phyloP scores from a whole-genome alignment of 2,888 invertebrate species.

The Panopea generosa region DNA sequence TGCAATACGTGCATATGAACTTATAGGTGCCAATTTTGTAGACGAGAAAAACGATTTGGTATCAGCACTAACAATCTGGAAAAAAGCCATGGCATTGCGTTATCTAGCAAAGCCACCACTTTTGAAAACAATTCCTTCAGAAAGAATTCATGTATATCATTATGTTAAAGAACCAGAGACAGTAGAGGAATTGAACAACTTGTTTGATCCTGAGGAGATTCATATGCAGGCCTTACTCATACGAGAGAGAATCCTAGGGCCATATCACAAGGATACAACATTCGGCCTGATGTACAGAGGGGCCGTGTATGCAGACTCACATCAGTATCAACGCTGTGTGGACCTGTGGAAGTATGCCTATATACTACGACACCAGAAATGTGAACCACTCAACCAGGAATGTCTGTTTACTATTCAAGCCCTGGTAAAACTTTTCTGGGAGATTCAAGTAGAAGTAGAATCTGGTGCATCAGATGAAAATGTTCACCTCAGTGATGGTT shows the following conservation, averaged over 20 bases:
- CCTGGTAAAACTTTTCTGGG: conserved; percentile 92
- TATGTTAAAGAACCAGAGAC: conserved; percentile 70
- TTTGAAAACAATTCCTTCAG: conserved; percentile 56
- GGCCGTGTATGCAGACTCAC: conserved; percentile 87
- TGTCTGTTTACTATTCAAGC: conserved; percentile 95
- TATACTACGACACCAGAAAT: conserved; percentile 91
- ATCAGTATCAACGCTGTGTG: conserved; percentile 92
- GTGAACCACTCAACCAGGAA: conserved; percentile 91
- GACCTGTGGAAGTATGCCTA: conserved; percentile 95
- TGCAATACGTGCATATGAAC: conserved; percentile 94
- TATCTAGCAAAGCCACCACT: conserved; percentile 72
- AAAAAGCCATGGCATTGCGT: conserved; percentile 90
- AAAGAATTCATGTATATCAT: conserved; percentile 66
- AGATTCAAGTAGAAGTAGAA: conserved; percentile 84
- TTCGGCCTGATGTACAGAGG: conserved; percentile 88
- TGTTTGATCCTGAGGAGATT: conserved; percentile 71
- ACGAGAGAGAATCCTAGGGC: conserved; percentile 94
- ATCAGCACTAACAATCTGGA: conserved; percentile 87
- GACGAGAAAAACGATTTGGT: conserved; percentile 93
- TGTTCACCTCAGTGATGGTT: conserved; percentile 89
- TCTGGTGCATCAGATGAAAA: conserved; percentile 79
- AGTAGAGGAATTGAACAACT: conserved; percentile 64
- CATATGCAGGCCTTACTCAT: conserved; percentile 93
- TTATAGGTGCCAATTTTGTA: conserved; percentile 94
- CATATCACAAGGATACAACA: conserved; percentile 94